A percentile compares a stretch with the other conserved stretches of the same genome.
These are phyloP conservation scores for Lacerta bilineata DNA, from an alignment of 2,797 vertebrate species.

Conservation along the genomic window DNA sequence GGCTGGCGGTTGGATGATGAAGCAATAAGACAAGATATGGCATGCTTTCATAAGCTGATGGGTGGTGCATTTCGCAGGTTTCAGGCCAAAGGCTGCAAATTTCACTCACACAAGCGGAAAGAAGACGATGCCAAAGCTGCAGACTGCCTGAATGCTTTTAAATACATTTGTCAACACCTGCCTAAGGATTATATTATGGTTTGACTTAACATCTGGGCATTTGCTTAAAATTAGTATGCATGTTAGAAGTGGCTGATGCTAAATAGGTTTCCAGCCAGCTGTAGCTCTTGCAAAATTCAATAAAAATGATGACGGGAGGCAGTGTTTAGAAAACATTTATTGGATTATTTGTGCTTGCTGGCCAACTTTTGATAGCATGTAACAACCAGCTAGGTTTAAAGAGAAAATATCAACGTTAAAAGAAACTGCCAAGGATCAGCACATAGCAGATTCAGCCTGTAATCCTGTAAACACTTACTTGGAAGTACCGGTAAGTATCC, in stretches of 20 bases:
- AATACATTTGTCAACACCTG: slow-evolving; percentile 19
- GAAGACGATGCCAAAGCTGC: not conserved
- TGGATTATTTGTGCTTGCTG: not conserved
- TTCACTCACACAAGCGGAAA: slow-evolving; percentile 14
- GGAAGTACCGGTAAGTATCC: not conserved
- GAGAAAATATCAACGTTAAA: not conserved
- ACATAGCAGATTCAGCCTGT: not conserved
- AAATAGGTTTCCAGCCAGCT: not conserved
- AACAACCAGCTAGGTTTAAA: not conserved
- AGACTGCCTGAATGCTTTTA: not conserved
- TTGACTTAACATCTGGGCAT: not conserved
- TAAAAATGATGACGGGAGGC: not conserved
- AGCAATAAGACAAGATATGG: slow-evolving; percentile 28
- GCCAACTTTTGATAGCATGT: not conserved
- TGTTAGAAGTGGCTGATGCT: slow-evolving; percentile 6
- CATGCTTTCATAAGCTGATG: slow-evolving; percentile 28
- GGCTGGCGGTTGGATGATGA: not conserved
- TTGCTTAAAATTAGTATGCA: not conserved
- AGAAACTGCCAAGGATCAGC: not conserved
- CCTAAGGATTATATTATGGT: not conserved
- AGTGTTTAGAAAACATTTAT: not conserved
- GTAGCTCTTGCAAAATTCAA: not conserved
- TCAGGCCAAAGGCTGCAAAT: not conserved
- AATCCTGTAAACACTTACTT: not conserved
- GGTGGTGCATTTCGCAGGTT: slow-evolving; percentile 27